Evolutionary conservation across 2,113 vertebrate genomes (phyloP), one percentile per base, ranked within the genome.

Genomic region (Cepphus grylle): DNA sequence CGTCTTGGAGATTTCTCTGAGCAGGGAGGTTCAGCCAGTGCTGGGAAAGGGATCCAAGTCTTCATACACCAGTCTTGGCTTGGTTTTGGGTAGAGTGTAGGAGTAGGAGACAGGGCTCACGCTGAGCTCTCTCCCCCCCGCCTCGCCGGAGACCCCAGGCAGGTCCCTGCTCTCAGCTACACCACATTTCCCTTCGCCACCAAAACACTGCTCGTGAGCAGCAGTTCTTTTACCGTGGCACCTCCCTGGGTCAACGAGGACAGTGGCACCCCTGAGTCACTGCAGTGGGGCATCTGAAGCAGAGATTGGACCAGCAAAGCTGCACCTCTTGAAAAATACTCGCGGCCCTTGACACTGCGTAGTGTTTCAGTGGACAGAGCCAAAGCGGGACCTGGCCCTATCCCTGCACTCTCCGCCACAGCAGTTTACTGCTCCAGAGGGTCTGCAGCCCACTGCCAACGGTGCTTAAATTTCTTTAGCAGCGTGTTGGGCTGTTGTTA

Each of bases 321-420:
- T 29, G 45, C 29, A 11, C 7, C 42, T 9, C 71, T 38, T 45
- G 17, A 15, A 3, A 36, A 36, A 11, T 3, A 27, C 3, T 11
- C 22, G 0, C 16, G 32, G 40, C 55, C 56, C 3, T n/a, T 5
- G 22, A 2, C 14, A 4, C 1, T 4, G 18, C 14, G 4, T 2
- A 4, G 13, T 23, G 1, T 26, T 10, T 3, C 4, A 5, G 40
- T 0, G 3, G 7, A 3, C 32, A 3, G 79, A 50, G 70, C 58
- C 26, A 1, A 1, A 5, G 43, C 0, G 30, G n/a, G 40, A 7
- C 15, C 38, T 26, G n/a, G 12, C 18, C 61, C 8, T 15, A 1
- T 4, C 66, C 23, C 8, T 8, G 22, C 15, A 2, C 53, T 15
- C 22, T 21, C 45, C 0, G 17, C 58, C 2, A 0, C 2, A 1